Evolutionary conservation across 1,140 invertebrate species (phyloP).

Genomic region (Danaus plexippus): DNA sequence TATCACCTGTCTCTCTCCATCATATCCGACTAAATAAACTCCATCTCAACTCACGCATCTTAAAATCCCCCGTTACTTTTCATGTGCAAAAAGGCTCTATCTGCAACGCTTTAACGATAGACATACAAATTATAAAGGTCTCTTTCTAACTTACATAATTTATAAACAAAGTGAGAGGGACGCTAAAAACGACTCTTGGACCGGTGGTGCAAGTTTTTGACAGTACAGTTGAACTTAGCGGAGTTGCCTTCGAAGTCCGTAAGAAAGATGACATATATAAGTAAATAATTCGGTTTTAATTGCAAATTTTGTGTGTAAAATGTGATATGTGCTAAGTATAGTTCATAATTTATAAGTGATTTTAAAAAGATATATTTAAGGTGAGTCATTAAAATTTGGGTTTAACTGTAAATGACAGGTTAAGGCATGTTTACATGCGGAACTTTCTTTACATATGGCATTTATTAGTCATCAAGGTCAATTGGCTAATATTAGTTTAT

Average conservation of each 20-base stretch:
- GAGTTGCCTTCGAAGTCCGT: slow-evolving; percentile 29
- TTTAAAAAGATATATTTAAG: slow-evolving; percentile 25
- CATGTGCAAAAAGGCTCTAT: slow-evolving; percentile 67
- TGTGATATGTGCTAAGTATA: slow-evolving; percentile 22
- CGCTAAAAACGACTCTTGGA: slow-evolving; percentile 25
- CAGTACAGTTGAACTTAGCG: slow-evolving; percentile 52
- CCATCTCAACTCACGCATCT: slow-evolving; percentile 59
- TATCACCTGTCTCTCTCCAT: slow-evolving; percentile 37
- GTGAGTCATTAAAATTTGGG: slow-evolving; percentile 17
- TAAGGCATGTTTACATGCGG: slow-evolving; percentile 31
- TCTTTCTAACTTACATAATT: slow-evolving; percentile 24
- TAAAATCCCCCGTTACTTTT: slow-evolving; percentile 69
- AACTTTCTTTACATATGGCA: slow-evolving; percentile 39
- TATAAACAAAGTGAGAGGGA: slow-evolving; percentile 23
- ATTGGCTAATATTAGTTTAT: slow-evolving; percentile 1
- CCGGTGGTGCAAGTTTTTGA: slow-evolving; percentile 67
- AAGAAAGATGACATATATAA: slow-evolving; percentile 32
- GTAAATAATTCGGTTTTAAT: slow-evolving; percentile 25
- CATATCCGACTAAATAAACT: slow-evolving; percentile 28
- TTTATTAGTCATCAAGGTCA: slow-evolving; percentile 50
- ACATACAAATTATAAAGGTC: slow-evolving; percentile 17
- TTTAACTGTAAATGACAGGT: slow-evolving; percentile 21
- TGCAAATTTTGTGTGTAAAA: slow-evolving; percentile 14
- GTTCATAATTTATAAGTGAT: slow-evolving; percentile 17
- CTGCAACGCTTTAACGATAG: slow-evolving; percentile 34